Evolutionary conservation across 2,113 vertebrate species (phyloP).

Genomic region (Callocephalon fimbriatum): DNA sequence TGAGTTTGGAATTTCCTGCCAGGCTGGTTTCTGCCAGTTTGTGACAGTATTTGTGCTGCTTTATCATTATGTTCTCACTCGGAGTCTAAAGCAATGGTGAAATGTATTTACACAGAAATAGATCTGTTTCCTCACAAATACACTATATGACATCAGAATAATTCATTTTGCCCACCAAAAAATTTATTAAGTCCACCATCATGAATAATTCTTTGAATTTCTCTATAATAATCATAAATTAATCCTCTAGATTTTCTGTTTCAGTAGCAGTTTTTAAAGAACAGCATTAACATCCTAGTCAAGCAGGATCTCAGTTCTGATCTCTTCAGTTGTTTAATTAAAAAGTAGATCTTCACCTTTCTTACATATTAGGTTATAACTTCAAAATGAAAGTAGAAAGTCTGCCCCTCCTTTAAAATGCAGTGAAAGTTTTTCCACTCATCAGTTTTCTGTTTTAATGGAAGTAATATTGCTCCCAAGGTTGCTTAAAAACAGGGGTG

Average conservation of each 20-base stretch:
- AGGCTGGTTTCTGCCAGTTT: constrained; percentile 68
- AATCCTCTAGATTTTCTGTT: not conserved
- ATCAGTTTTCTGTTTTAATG: not conserved
- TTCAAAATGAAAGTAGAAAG: not conserved
- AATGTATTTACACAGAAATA: constrained; percentile 65
- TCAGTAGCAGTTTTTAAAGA: not conserved
- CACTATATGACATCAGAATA: constrained; percentile 20
- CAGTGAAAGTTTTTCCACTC: not conserved
- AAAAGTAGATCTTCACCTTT: constrained; percentile 58
- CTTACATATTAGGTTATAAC: not conserved
- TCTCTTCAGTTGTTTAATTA: constrained; percentile 39
- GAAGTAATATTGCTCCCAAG: not conserved
- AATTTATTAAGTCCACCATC: not conserved
- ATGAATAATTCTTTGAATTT: not conserved
- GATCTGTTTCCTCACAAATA: constrained; percentile 53
- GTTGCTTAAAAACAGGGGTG: not conserved
- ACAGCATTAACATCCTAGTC: not conserved
- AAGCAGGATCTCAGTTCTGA: not conserved
- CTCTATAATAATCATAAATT: not conserved
- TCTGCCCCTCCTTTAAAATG: not conserved
- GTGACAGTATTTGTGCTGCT: constrained; percentile 69
- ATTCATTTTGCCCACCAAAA: not conserved
- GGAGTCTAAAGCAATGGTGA: constrained; percentile 68
- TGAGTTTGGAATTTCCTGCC: constrained; percentile 71
- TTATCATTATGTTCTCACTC: constrained; percentile 70